Conservation (phyloP, 2,113 vertebrate species). For the Datnioides undecimradiatus region DNA sequence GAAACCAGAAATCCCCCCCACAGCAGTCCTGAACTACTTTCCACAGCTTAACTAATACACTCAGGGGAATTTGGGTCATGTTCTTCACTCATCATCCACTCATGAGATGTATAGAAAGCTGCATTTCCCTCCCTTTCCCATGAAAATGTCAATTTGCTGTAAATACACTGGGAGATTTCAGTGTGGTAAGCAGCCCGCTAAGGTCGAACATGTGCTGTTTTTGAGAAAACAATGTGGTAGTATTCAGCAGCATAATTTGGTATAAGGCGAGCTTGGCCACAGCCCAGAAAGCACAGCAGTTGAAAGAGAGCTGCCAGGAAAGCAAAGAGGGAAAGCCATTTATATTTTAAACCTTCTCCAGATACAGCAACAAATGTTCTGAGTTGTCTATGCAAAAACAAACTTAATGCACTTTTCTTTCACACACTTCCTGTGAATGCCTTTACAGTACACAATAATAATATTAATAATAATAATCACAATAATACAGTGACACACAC, state of each 20-base stretch:
- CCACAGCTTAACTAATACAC: slow-evolving; percentile 47
- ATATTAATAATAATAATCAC: not conserved
- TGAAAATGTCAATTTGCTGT: slow-evolving; percentile 67
- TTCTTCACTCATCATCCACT: slow-evolving; percentile 56
- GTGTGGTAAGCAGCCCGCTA: slow-evolving; percentile 47
- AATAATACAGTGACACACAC: slow-evolving; percentile 9
- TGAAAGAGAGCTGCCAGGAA: slow-evolving; percentile 63
- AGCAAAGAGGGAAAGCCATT: slow-evolving; percentile 45
- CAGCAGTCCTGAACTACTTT: slow-evolving; percentile 47
- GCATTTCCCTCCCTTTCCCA: slow-evolving; percentile 56
- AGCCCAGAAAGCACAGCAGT: slow-evolving; percentile 69
- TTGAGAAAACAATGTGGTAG: slow-evolving; percentile 77
- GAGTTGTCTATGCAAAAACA: slow-evolving; percentile 27
- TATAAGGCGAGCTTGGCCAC: slow-evolving; percentile 66
- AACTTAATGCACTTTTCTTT: not conserved
- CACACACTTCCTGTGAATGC: not conserved
- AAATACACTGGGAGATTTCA: slow-evolving; percentile 50
- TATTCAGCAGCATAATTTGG: slow-evolving; percentile 73
- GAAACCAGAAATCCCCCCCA: slow-evolving; percentile 19
- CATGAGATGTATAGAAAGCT: slow-evolving; percentile 42
- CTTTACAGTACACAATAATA: not conserved
- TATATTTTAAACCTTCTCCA: slow-evolving; percentile 53
- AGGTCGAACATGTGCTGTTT: slow-evolving; percentile 74
- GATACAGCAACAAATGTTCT: slow-evolving; percentile 46
- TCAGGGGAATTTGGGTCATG: slow-evolving; percentile 60